Evolutionary conservation across 2,888 invertebrate species (phyloP).

Genomic region (Ypsolopha sequella): DNA sequence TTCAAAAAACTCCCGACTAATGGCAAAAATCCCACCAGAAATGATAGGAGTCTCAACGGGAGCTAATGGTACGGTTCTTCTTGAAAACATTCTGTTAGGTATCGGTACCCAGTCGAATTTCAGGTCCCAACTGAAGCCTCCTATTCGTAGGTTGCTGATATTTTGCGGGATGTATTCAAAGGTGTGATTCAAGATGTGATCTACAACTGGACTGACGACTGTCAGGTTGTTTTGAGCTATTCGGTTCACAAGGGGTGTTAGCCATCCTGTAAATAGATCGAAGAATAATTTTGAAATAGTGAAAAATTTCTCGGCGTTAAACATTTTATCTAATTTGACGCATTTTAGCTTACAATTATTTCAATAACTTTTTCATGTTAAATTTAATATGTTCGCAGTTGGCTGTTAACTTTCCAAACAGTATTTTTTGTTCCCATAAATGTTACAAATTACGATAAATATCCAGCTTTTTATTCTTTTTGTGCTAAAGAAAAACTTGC

Average conservation of each 20-base stretch:
- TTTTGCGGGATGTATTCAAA: slow-evolving; percentile 87
- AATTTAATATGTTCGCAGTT: too few species aligned
- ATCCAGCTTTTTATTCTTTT: too few species aligned
- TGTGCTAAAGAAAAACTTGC: too few species aligned
- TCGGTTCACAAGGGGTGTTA: slow-evolving; percentile 88
- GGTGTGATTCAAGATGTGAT: slow-evolving; percentile 89
- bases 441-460: too few species aligned
- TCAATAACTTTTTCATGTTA: too few species aligned
- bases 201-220: slow-evolving; percentile 93
- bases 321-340: too few species aligned
- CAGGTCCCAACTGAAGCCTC: slow-evolving; percentile 92
- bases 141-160: slow-evolving; percentile 81
- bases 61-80: slow-evolving; percentile 81
- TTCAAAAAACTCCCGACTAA: slow-evolving; percentile 90
- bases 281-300: not conserved
- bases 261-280: slow-evolving; percentile 76
- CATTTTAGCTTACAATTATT: too few species aligned
- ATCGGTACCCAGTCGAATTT: slow-evolving; percentile 97
- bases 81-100: slow-evolving; percentile 82
- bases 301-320: too few species aligned
- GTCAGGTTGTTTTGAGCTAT: slow-evolving; percentile 81
- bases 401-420: too few species aligned
- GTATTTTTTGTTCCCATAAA: too few species aligned
- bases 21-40: slow-evolving; percentile 97
- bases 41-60: slow-evolving; percentile 95